These are phyloP conservation scores for Rousettus madagascariensis DNA, from an alignment of 2,797 vertebrate genomes.

Conservation along the genomic window DNA sequence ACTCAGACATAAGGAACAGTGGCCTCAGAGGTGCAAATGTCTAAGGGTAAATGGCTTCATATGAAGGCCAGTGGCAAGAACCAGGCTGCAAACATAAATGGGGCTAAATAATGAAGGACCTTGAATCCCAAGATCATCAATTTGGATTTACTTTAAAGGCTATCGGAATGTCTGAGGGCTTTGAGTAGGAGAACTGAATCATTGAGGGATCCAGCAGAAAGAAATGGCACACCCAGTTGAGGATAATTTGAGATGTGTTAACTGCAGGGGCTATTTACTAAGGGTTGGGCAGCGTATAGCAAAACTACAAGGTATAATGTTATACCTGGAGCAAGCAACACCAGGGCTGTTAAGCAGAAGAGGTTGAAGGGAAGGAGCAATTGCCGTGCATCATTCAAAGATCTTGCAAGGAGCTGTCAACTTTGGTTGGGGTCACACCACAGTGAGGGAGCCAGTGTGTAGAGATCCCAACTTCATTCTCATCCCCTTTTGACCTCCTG, in stretches of 20 bases:
- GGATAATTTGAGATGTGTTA: background rate
- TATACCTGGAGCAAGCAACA: background rate
- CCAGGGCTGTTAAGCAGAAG: background rate
- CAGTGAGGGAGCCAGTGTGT: background rate
- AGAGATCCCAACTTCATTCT: background rate
- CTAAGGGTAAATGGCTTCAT: background rate
- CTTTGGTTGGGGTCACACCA: background rate
- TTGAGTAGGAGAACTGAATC: background rate
- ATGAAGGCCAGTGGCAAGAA: background rate
- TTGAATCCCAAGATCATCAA: background rate
- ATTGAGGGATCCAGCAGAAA: background rate
- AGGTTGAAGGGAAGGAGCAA: background rate
- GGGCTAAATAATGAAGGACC: background rate
- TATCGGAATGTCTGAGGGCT: background rate
- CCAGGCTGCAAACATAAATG: background rate
- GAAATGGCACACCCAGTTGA: background rate
- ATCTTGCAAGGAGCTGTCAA: background rate
- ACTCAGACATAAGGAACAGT: background rate
- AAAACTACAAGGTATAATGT: background rate
- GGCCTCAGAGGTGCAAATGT: background rate
- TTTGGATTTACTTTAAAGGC: background rate
- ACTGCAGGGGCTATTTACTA: background rate
- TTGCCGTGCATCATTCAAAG: background rate
- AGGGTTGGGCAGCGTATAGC: background rate
- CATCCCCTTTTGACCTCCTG: background rate